These are phyloP conservation scores for Enteromius argenteus DNA, from an alignment of 2,797 vertebrate genomes.

Conservation along the genomic window DNA sequence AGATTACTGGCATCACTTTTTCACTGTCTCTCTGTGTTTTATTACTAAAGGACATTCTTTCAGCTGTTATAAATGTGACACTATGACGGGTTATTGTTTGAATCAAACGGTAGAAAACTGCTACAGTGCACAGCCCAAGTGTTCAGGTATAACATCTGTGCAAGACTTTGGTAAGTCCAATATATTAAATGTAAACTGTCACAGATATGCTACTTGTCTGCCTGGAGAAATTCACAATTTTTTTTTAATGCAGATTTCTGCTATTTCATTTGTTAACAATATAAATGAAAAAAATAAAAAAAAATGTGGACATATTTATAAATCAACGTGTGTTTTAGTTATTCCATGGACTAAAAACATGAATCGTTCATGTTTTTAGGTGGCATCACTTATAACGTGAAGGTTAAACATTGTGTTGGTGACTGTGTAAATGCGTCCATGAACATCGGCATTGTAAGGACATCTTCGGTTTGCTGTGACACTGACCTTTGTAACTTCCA, in stretches of 20 bases:
- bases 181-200: too few relatives aligned
- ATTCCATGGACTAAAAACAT: too few relatives aligned
- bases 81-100: fast-evolving
- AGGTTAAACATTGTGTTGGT: not conserved
- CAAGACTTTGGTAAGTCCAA: not conserved
- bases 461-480: not conserved
- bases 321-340: too few relatives aligned
- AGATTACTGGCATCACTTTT: not conserved
- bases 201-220: too few relatives aligned
- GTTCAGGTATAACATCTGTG: not conserved
- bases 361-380: not conserved
- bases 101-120: not conserved
- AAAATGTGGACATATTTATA: too few relatives aligned
- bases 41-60: not conserved
- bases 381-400: not conserved
- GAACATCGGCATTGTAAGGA: fast-evolving
- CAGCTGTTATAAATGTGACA: not conserved
- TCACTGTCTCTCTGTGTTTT: not conserved
- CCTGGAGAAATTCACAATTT: too few relatives aligned
- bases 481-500: not conserved
- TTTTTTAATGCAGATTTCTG: not conserved
- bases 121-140: not conserved
- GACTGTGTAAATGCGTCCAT: not conserved
- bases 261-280: too few relatives aligned
- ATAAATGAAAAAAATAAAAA: too few relatives aligned